A percentile compares a stretch with the other conserved stretches of the same genome.
phyloP scores from a whole-genome alignment of 2,797 vertebrate genomes.

The Eospalax fontanierii region DNA sequence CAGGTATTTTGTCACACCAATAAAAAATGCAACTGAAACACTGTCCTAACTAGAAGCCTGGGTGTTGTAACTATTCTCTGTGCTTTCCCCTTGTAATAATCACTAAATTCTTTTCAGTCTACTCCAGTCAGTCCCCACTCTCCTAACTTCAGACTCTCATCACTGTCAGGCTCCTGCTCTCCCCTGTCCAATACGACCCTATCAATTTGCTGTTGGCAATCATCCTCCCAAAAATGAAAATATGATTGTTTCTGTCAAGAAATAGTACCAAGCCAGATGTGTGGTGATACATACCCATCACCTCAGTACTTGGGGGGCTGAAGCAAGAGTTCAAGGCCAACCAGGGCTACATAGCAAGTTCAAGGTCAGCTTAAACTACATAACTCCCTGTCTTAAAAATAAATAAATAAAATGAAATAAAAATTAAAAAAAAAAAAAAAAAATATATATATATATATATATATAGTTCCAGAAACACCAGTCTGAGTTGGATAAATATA shows the following conservation, averaged over 20 bases:
- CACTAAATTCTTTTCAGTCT: conserved; percentile 4
- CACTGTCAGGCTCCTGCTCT: not conserved
- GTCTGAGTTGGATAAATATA: not conserved
- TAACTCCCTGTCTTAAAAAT: not conserved
- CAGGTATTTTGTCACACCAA: not conserved
- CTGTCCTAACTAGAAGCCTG: not conserved
- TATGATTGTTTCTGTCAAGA: not conserved
- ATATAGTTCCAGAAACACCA: not conserved
- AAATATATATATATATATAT: too few relatives aligned
- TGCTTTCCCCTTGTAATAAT: not conserved
- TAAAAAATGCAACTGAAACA: not conserved
- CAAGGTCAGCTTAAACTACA: not conserved
- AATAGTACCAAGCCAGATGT: not conserved
- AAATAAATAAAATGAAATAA: too few relatives aligned
- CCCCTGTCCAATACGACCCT: not conserved
- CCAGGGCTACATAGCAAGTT: not conserved
- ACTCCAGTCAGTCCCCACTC: not conserved
- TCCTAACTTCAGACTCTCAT: conserved; percentile 8
- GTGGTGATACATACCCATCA: not conserved
- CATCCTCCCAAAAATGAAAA: conserved; percentile 67
- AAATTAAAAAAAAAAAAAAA: not conserved
- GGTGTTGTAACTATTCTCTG: not conserved
- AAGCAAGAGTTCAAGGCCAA: not conserved
- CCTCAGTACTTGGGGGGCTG: not conserved
- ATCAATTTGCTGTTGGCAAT: not conserved